Percentiles rank a stretch among this genome's conserved stretches.
Conservation (phyloP, 2,888 invertebrate species). For the Cephus runcator region DNA sequence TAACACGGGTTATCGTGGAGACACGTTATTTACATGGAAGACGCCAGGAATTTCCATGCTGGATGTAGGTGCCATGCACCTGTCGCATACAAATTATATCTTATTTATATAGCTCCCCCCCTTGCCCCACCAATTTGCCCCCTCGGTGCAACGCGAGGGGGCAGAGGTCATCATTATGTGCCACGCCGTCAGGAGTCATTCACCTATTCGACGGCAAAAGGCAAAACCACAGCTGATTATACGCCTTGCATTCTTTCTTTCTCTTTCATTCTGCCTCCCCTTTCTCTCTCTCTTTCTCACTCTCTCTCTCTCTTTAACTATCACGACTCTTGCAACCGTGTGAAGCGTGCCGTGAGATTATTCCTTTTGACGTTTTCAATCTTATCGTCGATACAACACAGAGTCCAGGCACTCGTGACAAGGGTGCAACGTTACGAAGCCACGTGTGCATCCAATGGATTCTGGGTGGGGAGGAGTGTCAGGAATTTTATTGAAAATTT, state of each 20-base stretch:
- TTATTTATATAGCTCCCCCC: slow-evolving; percentile 8
- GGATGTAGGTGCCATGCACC: not conserved
- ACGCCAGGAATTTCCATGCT: not conserved
- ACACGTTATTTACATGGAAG: not conserved
- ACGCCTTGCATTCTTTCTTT: slow-evolving; percentile 9
- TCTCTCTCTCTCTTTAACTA: not conserved
- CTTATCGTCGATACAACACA: not conserved
- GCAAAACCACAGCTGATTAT: slow-evolving; percentile 3
- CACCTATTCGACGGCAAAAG: not conserved
- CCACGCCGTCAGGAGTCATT: not conserved
- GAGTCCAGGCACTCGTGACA: not conserved
- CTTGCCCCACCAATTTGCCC: not conserved
- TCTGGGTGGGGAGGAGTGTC: not conserved
- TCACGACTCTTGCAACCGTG: slow-evolving; percentile 8
- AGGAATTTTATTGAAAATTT: not conserved
- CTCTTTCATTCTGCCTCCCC: not conserved
- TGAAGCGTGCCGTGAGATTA: slow-evolving; percentile 23
- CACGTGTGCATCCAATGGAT: not conserved
- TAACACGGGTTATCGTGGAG: not conserved
- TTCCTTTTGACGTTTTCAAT: not conserved
- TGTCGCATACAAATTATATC: slow-evolving; percentile 7
- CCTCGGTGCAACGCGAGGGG: not conserved
- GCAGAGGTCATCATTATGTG: not conserved
- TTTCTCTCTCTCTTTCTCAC: not conserved
- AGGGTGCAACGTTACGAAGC: not conserved